Evolutionary conservation across 2,797 vertebrate genomes (phyloP), one percentile per base, ranked within the genome.

Genomic region (Pogonophryne albipinna): DNA sequence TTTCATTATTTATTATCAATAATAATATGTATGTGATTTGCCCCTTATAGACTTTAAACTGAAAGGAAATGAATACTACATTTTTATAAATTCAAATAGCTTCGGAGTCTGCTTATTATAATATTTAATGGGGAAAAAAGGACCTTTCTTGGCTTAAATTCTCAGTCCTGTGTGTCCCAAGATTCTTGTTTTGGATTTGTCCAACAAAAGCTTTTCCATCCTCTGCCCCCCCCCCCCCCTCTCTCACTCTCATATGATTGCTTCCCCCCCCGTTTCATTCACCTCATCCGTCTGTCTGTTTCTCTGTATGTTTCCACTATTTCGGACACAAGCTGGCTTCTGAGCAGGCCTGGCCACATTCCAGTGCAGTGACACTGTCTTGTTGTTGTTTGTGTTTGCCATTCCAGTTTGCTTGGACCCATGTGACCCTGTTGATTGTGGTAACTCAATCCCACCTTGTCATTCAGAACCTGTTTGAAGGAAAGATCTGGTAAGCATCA

Each of bases 401-500:
- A 88, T 97, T 96, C 94, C 97, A 99, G 98, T 99, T 99, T 96
- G 98, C 97, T 92, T 99, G 98, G 98, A 99, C 98, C 93, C 98
- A 99, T 96, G 97, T 99, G 95, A 99, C 98, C 93, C 96, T 99
- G 95, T 96, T 99, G 97, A 99, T 99, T 94, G 98, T 97, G 94
- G 98, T 99, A 91, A 98, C 98, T 95, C 98, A 99, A 94, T 99
- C 98, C 92, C 98, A 99, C 96, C 98, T 99, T 94, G 97, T 99
- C 95, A 99, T 99, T 95, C 98, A 99, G 95, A 99, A 99, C 96
- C 97, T 99, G 93, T 99, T 99, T 97, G 98, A 99, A 96, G 98
- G 98, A 89, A 97, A 98, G 97, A 99, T 99, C 96, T 99, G 98
- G 98, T 99, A 98, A 99, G 98, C 83, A 79, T 78, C 74, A 87